Conservation (phyloP, 2,797 vertebrate species). For the Ptychadena robeensis region DNA sequence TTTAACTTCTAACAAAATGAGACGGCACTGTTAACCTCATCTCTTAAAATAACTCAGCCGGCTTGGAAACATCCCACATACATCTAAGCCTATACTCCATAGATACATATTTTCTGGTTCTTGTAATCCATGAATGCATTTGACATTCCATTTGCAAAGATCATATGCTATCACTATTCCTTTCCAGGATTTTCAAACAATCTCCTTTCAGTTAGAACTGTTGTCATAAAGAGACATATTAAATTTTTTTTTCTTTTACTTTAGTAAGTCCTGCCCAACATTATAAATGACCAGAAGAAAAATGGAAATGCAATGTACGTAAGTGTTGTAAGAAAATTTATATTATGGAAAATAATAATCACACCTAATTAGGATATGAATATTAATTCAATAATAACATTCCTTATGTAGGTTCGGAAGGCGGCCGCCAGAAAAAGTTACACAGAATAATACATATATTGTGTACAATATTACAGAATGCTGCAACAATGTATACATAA, state of each 20-base stretch:
- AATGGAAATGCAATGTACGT: too few species aligned
- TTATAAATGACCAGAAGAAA: too few species aligned
- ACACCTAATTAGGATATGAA: too few species aligned
- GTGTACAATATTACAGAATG: too few species aligned
- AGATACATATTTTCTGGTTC: neutral
- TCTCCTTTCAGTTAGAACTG: neutral
- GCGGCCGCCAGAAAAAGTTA: too few species aligned
- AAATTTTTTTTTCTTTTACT: neutral
- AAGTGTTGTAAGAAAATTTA: too few species aligned
- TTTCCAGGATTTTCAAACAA: neutral
- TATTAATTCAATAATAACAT: too few species aligned
- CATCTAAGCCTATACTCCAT: neutral
- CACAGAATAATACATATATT: too few species aligned
- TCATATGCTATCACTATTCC: neutral
- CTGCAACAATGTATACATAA: too few species aligned
- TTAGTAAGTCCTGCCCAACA: too few species aligned
- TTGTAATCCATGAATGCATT: neutral
- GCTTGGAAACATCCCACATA: conserved; percentile 20
- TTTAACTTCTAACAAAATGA: conserved; percentile 3
- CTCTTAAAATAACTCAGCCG: conserved; percentile 31
- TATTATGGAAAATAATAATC: too few species aligned
- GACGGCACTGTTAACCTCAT: conserved; percentile 17
- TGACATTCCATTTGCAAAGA: neutral
- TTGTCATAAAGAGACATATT: neutral
- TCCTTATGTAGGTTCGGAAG: too few species aligned